Evolutionary conservation across 92 coral and sea anemone genomes (phyloP).

Genomic region (Epizoanthus fatuus): DNA sequence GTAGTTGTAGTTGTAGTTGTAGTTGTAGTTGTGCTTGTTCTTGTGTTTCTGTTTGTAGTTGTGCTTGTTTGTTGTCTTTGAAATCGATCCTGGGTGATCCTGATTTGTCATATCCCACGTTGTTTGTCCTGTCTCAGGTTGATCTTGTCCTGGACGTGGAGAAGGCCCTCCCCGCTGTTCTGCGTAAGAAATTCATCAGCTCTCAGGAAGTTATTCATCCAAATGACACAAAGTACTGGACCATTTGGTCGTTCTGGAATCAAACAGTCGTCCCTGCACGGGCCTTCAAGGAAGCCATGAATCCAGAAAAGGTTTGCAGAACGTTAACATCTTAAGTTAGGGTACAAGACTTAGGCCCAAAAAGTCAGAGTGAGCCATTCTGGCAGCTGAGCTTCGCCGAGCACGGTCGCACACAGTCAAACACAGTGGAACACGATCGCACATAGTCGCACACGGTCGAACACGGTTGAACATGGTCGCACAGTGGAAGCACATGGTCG

Average conservation of each 20-base stretch:
- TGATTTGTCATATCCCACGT: not conserved
- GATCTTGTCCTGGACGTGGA: slow-evolving; percentile 96
- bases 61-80: no score
- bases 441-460: no score
- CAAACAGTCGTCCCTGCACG: slow-evolving; percentile 82
- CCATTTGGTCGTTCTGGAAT: slow-evolving; percentile 98
- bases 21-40: not conserved
- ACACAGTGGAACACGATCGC: no score
- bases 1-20: not conserved
- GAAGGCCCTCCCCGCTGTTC: slow-evolving; percentile 91
- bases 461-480: no score
- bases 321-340: no score
- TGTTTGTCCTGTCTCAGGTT: slow-evolving; percentile 59
- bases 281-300: slow-evolving; percentile 93
- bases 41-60: not conserved
- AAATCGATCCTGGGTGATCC: not conserved
- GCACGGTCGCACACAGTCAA: no score
- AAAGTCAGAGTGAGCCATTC: no score
- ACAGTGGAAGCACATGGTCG: no score
- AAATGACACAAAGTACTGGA: slow-evolving; percentile 82
- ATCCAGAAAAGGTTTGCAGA: slow-evolving; percentile 85
- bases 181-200: slow-evolving; percentile 86
- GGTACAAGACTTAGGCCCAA: no score
- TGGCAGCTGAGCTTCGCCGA: not conserved
- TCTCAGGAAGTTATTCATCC: slow-evolving; percentile 88